Conservation (phyloP, 2,113 vertebrate genomes). For the Planiliza haematocheilus region DNA sequence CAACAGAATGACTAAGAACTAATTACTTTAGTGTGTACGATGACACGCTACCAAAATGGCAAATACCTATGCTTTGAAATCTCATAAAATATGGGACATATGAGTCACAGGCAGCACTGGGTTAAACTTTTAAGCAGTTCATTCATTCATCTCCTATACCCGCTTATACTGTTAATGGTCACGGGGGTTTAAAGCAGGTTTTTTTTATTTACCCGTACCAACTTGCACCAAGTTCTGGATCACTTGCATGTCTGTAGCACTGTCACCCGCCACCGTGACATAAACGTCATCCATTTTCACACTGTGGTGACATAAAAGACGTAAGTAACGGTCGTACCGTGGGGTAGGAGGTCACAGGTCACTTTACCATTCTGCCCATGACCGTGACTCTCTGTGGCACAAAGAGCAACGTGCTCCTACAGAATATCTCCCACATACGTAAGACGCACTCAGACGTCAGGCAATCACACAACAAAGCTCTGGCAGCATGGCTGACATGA, state of each 20-base stretch:
- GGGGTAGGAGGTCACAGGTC: conserved; percentile 26
- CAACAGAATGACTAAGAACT: too few relatives aligned
- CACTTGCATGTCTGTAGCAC: conserved; percentile 1
- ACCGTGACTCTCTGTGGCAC: conserved; percentile 31
- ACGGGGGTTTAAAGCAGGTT: background rate
- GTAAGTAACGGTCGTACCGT: conserved; percentile 1
- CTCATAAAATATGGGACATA: too few relatives aligned
- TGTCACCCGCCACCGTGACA: background rate
- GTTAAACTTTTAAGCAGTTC: too few relatives aligned
- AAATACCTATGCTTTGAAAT: too few relatives aligned
- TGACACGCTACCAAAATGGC: too few relatives aligned
- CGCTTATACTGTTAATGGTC: too few relatives aligned
- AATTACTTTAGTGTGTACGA: too few relatives aligned
- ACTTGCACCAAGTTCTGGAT: background rate
- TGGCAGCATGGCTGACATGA: conserved; percentile 74
- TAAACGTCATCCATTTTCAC: conserved; percentile 19
- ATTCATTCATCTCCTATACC: background rate
- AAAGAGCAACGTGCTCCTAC: conserved; percentile 27
- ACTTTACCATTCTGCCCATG: conserved; percentile 31
- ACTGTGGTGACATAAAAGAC: conserved; percentile 30
- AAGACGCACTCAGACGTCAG: conserved; percentile 58
- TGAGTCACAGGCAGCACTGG: too few relatives aligned
- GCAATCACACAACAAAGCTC: conserved; percentile 73
- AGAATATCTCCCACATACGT: conserved; percentile 49
- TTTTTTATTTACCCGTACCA: conserved; percentile 8